Conservation (phyloP, 2,113 vertebrate species). For the Rallus limicola region DNA sequence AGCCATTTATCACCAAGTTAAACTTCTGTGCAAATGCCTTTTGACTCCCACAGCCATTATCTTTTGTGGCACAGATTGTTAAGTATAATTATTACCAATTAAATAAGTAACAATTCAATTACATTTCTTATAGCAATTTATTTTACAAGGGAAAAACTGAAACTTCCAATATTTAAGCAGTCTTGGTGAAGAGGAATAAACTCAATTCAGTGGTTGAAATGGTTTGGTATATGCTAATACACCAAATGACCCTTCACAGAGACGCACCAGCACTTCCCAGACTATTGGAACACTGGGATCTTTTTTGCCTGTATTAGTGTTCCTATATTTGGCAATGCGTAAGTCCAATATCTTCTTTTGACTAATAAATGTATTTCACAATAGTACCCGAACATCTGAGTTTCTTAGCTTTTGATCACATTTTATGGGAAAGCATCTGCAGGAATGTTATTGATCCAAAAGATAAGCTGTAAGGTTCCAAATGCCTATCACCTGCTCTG, state of each 20-base stretch:
- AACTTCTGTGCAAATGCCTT: slow-evolving; percentile 13
- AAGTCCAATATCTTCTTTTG: background rate
- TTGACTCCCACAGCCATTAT: slow-evolving; percentile 11
- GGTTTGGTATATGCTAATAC: background rate
- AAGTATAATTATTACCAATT: slow-evolving; percentile 26
- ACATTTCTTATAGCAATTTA: background rate
- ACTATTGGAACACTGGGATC: background rate
- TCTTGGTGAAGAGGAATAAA: slow-evolving; percentile 8
- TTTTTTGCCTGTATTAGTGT: background rate
- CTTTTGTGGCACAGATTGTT: slow-evolving; percentile 9
- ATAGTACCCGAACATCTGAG: background rate
- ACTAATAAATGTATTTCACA: background rate
- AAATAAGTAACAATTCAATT: slow-evolving; percentile 33
- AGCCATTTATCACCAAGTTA: background rate
- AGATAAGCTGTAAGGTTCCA: background rate
- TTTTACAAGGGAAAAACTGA: background rate
- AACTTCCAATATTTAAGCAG: slow-evolving; percentile 10
- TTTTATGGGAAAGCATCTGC: background rate
- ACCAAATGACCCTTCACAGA: background rate
- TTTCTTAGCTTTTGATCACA: background rate
- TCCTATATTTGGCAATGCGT: background rate
- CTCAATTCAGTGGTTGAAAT: background rate
- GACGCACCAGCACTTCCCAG: background rate
- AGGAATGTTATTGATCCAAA: background rate
- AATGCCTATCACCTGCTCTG: background rate